Conservation (phyloP, 2,113 vertebrate species). For the Crotalus viridis region DNA sequence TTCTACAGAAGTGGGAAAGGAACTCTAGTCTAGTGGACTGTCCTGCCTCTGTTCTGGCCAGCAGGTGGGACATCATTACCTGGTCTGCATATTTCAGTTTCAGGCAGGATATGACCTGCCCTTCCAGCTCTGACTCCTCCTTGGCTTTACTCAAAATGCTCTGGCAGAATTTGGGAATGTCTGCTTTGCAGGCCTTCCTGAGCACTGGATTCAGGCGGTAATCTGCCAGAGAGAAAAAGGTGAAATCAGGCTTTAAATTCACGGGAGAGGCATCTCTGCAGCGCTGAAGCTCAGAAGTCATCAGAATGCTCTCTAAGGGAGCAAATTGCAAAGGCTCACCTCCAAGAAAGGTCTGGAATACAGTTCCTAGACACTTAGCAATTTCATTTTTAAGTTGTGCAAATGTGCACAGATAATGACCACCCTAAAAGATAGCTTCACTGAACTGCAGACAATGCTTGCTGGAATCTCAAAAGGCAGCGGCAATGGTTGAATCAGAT, state of each 20-base stretch:
- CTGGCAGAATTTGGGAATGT: constrained; percentile 97
- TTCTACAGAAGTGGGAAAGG: background rate
- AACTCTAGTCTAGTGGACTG: background rate
- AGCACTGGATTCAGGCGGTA: constrained; percentile 93
- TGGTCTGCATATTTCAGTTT: constrained; percentile 97
- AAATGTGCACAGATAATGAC: background rate
- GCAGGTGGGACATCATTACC: constrained; percentile 63
- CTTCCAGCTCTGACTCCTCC: constrained; percentile 90
- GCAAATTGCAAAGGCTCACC: background rate
- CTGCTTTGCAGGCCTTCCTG: constrained; percentile 94
- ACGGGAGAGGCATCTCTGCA: background rate
- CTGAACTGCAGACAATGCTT: background rate
- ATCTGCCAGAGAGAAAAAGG: constrained; percentile 70
- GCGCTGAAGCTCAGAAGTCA: rapidly evolving
- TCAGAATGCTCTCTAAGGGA: background rate
- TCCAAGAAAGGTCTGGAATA: background rate
- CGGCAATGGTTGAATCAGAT: background rate
- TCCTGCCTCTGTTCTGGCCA: too few relatives aligned
- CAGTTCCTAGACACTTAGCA: background rate
- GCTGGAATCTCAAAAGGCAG: background rate
- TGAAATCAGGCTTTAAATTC: background rate
- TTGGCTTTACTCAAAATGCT: constrained; percentile 86
- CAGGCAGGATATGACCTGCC: constrained; percentile 93
- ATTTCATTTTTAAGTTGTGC: background rate
- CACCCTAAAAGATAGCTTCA: too few relatives aligned